A percentile compares a stretch with the other conserved stretches of the same genome.
Evolutionary conservation across 2,113 vertebrate genomes (phyloP).

Genomic region (Rhizomys pruinosus): DNA sequence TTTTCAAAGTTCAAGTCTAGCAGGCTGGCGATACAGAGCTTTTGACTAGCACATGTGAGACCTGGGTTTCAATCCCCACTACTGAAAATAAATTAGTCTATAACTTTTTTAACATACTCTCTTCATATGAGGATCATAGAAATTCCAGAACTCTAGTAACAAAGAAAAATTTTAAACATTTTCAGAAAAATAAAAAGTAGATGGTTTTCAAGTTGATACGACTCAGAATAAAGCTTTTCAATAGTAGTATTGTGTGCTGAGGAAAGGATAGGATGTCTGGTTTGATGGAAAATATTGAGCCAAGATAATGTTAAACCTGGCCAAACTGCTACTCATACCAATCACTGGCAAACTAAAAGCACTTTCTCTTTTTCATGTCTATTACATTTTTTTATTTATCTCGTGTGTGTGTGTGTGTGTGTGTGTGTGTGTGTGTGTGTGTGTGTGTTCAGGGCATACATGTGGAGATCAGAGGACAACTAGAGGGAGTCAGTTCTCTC

Average conservation of each 20-base stretch:
- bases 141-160: background rate
- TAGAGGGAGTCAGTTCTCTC: background rate
- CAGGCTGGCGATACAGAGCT: background rate
- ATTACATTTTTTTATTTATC: background rate
- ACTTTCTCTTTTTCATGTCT: background rate
- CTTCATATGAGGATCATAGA: background rate
- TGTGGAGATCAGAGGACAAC: background rate
- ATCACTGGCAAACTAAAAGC: background rate
- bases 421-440: background rate
- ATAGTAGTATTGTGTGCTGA: background rate
- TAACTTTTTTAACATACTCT: background rate
- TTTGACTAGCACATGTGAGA: background rate
- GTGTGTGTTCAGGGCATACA: rapidly evolving
- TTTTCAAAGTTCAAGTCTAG: constrained; percentile 3
- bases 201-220: background rate
- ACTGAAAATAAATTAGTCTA: background rate
- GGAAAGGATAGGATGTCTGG: background rate
- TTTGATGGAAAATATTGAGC: background rate
- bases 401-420: background rate
- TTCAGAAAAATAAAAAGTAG: background rate
- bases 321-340: background rate
- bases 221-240: background rate
- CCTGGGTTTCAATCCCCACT: background rate
- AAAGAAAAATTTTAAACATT: constrained; percentile 4
- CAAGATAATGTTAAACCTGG: background rate